These are phyloP conservation scores for Timema cristinae DNA, from an alignment of 2,888 invertebrate genomes.

Conservation along the genomic window DNA sequence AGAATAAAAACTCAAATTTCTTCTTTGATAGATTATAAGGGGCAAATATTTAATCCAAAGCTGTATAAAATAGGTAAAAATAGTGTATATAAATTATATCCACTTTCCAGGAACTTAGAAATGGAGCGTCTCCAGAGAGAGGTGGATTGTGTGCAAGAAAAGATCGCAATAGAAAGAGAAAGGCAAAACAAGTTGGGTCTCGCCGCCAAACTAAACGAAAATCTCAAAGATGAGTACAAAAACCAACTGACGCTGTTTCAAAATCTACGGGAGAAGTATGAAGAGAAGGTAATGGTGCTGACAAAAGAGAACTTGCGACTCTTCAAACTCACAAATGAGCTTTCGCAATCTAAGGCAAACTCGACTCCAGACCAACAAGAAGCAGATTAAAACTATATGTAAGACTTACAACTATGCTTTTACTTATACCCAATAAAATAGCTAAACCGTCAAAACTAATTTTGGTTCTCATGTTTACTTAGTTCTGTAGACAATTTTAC, in stretches of 20 bases:
- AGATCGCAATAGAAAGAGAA: conserved; percentile 68
- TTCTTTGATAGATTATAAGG: too few species aligned
- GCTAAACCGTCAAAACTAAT: too few species aligned
- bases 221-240: conserved; percentile 72
- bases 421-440: too few species aligned
- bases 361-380: too few species aligned
- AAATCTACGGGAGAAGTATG: conserved; percentile 63
- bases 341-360: too few species aligned
- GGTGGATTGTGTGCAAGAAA: conserved; percentile 63
- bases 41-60: too few species aligned
- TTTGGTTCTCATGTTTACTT: too few species aligned
- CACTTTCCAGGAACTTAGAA: conserved; percentile 15
- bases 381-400: too few species aligned
- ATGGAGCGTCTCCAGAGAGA: conserved; percentile 69
- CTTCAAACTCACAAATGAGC: background rate
- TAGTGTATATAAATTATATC: conserved; percentile 18
- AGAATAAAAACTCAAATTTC: too few species aligned
- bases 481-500: too few species aligned
- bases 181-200: conserved; percentile 65
- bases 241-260: conserved; percentile 69
- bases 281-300: conserved; percentile 57
- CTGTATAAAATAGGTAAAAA: conserved; percentile 2
- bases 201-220: conserved; percentile 68
- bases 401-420: too few species aligned
- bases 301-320: conserved; percentile 49